Percentiles rank a stretch among this genome's conserved stretches.
Evolutionary conservation across 2,888 invertebrate genomes (phyloP).

Genomic region (Epistrophella euchroma): DNA sequence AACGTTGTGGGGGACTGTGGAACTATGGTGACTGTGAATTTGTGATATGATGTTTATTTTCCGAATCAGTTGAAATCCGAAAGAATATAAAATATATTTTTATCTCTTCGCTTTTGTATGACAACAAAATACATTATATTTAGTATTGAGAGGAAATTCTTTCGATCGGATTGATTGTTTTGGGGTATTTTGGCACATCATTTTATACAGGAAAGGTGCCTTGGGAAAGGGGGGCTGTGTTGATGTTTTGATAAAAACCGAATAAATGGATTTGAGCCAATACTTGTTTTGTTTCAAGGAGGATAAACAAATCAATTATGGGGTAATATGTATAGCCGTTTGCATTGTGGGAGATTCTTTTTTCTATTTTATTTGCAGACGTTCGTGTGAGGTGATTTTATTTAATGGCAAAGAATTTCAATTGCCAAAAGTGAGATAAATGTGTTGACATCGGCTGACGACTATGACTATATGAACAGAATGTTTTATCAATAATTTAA

Average conservation of each 20-base stretch:
- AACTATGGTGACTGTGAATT: background rate
- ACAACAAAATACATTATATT: conserved; percentile 29
- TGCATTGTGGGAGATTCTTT: conserved; percentile 41
- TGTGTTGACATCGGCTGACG: too few species aligned
- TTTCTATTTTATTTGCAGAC: too few species aligned
- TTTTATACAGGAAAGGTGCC: background rate
- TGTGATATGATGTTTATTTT: conserved; percentile 40
- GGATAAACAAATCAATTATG: conserved; percentile 42
- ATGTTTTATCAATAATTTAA: too few species aligned
- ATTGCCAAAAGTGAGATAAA: too few species aligned
- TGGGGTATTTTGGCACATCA: conserved; percentile 7
- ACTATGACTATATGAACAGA: too few species aligned
- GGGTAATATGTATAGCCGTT: conserved; percentile 45
- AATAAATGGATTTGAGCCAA: conserved; percentile 52
- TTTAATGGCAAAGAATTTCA: too few species aligned
- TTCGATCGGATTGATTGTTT: background rate
- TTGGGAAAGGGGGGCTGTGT: background rate
- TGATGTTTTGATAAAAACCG: conserved; percentile 38
- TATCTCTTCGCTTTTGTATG: conserved; percentile 10
- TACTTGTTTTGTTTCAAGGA: background rate
- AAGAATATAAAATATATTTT: conserved; percentile 1
- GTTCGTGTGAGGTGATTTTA: too few species aligned
- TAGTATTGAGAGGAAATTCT: background rate
- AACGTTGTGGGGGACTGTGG: conserved; percentile 36
- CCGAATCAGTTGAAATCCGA: conserved; percentile 41